Base-by-base conservation (phyloP, 2,888 invertebrate genomes). In the Sarcophaga rosellei region DNA sequence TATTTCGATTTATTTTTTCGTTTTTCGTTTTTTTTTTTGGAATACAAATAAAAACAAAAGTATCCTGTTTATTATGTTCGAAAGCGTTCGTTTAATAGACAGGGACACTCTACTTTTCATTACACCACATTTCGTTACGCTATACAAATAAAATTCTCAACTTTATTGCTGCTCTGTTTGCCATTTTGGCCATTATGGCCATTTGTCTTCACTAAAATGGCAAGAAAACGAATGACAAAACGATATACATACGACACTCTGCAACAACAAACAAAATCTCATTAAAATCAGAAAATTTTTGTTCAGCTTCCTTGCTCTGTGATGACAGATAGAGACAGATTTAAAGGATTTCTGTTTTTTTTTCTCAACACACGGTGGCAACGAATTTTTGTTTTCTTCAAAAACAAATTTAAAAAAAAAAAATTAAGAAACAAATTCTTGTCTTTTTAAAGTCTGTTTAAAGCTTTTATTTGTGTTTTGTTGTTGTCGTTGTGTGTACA, bases 81-180 rank as follows among this genome's bases (percentile, higher is more conserved):
- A 53, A 35, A 35, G 35, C 35, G 10, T 35, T 8, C 2, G 8
- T 35, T 53, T 53, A 12, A 53, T 53, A 53, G 53, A 35, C 11
- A 23, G 12, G 69, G 57, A 76, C n/a, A 15, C 10, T 53, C 4
- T 3, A 21, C 45, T 35, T 23, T 86, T 87, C 88, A 88, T 89
- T 88, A 88, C 87, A 86, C 87, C 72, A 87, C 78, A 88, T 89
- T 89, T 89, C 63, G 89, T 89, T 88, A 86, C 89, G 86, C 87
- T 81, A 85, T 88, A 89, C 88, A 89, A 89, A 89, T 88, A 87
- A 85, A 88, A 73, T 62, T 17, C 23, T 70, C 3, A 85, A 17
- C 85, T 88, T 88, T 88, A 88, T 88, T 88, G 84, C 81, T 85
- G 80, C 81, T 72, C 76, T 81, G 68, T 59, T 70, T 53, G 12